Evolutionary conservation across 2,888 invertebrate genomes (phyloP), one percentile per base, ranked within the genome.

Genomic region (Nymphalis c-album): DNA sequence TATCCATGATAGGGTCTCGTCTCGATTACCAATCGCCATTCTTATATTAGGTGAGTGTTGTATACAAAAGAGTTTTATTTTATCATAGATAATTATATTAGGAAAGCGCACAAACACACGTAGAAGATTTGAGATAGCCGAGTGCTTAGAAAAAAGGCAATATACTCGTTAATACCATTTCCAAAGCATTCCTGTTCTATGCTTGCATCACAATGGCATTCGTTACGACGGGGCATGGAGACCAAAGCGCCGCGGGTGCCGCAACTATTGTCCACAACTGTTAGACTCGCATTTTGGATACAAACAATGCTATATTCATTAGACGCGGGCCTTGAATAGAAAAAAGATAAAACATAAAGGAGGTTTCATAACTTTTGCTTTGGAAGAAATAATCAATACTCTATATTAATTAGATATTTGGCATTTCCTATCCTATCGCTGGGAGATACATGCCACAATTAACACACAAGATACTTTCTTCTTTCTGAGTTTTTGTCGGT

Each of bases 191-290:
- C 13, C 7, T 47, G 13, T 35, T 60, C 55, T 61, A 13, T 17
- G 60, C 31, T 46, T 26, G n/a, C 20, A 22, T 47, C 47, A 66
- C 60, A 61, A 66, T 61, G 55, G 60, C 53, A 46, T 66, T 61
- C 65, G 40, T 61, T 55, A 64, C 17, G 48, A 35, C 18, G 35
- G 48, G 64, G 31, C n/a, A 47, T 17, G n/a, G 35, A 17, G 17
- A 64, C 60, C 50, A 60, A 55, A 64, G 57, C 68, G 50, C 68
- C 60, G 68, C 68, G 68, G 64, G 68, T 61, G 55, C 57, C 50
- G 55, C 26, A 31, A 18, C 58, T 22, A 68, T 68, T 68, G 64
- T 61, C 58, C 60, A 45, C 68, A 64, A 68, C 68, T 68, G 68
- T 64, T 46, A 31, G 59, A 57, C 60, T 57, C 47, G 57, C 18